Conservation (phyloP, 2,113 vertebrate species). For the Rostratula benghalensis region DNA sequence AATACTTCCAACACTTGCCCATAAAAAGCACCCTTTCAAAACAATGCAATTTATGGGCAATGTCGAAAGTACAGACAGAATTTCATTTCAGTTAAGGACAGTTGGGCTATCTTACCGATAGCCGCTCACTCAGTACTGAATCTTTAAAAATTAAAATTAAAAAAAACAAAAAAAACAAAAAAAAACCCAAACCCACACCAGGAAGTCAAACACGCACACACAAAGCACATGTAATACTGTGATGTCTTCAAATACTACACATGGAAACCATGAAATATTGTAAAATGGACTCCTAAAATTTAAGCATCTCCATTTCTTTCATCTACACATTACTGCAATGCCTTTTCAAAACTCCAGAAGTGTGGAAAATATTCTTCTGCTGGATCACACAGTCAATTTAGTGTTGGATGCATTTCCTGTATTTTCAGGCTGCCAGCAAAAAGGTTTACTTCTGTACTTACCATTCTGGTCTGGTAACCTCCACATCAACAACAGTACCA, state of each 20-base stretch:
- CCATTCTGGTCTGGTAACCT: conserved; percentile 96
- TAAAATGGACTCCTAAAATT: not conserved
- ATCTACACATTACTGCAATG: not conserved
- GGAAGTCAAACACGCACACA: not conserved
- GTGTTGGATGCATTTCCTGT: accelerated
- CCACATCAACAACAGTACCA: conserved; percentile 87
- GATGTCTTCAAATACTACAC: not conserved
- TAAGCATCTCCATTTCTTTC: not conserved
- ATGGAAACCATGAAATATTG: not conserved
- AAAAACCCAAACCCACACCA: too few species aligned
- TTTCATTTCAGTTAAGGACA: not conserved
- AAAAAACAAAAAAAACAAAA: not conserved
- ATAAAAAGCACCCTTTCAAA: not conserved
- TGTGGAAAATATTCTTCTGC: accelerated
- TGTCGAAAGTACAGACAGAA: not conserved
- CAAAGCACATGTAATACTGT: not conserved
- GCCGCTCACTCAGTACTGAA: not conserved
- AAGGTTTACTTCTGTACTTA: not conserved
- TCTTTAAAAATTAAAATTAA: not conserved
- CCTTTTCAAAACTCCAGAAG: not conserved
- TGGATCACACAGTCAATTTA: not conserved
- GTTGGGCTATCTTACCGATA: not conserved
- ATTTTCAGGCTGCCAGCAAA: not conserved
- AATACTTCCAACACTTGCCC: not conserved
- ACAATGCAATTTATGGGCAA: too few species aligned